These are phyloP conservation scores for Margaritifera margaritifera DNA, from an alignment of 2,888 invertebrate species.

Conservation along the genomic window DNA sequence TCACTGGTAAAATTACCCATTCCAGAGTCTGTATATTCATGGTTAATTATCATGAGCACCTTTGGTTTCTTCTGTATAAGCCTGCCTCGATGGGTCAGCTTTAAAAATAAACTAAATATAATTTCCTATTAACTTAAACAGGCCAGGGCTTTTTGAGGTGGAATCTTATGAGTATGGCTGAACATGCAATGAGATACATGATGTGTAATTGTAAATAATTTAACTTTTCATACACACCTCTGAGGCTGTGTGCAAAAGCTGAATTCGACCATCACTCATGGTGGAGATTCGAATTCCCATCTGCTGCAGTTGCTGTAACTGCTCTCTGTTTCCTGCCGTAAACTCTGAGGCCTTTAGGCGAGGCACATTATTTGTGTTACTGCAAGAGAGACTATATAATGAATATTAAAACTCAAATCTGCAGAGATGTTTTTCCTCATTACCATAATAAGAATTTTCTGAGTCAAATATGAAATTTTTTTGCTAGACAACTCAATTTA, in stretches of 20 bases:
- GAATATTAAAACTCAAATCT: too few relatives aligned
- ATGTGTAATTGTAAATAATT: neutral
- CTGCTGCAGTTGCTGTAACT: slow-evolving; percentile 87
- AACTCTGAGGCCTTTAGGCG: slow-evolving; percentile 74
- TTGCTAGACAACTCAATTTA: too few relatives aligned
- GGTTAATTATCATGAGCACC: too few relatives aligned
- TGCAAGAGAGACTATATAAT: too few relatives aligned
- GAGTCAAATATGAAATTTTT: too few relatives aligned
- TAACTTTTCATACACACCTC: slow-evolving; percentile 78
- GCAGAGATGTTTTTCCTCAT: too few relatives aligned
- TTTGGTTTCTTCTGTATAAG: too few relatives aligned
- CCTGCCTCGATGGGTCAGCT: too few relatives aligned
- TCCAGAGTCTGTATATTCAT: too few relatives aligned
- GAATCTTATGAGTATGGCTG: neutral
- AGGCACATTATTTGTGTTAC: slow-evolving; percentile 16
- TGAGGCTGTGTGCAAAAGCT: slow-evolving; percentile 86
- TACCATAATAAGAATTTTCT: too few relatives aligned
- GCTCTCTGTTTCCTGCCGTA: slow-evolving; percentile 87
- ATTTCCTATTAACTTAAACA: neutral
- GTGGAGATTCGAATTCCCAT: slow-evolving; percentile 97
- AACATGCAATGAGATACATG: neutral
- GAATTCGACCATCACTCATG: slow-evolving; percentile 90
- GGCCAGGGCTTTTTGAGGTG: neutral
- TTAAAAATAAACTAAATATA: too few relatives aligned
- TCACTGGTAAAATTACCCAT: too few relatives aligned